Evolutionary conservation across 1,140 invertebrate genomes (phyloP), one percentile per base, ranked within the genome.

Genomic region (Drosophila pachea): DNA sequence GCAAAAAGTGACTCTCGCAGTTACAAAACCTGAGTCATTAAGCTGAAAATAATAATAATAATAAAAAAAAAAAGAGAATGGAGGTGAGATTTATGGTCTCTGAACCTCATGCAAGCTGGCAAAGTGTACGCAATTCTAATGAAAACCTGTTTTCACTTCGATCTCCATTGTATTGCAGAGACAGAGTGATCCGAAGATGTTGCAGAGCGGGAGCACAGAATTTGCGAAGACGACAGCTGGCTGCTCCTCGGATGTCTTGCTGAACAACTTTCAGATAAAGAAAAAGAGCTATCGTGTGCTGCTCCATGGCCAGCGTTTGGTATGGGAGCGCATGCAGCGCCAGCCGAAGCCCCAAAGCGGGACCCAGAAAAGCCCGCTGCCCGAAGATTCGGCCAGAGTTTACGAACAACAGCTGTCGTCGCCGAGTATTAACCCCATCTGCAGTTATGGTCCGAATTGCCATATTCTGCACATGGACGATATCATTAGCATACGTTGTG

Each of bases 221-320:
- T 67, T 68, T 47, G 68, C 45, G 61, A 62, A 81, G 43, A 55
- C 73, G 48, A 59, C 76, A 54, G 43, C 71, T 62, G 52, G 40
- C 2, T 43, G 47, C 40, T 38, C 61, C 12, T 14, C 64, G 48
- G 79, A 89, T 68, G 76, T 93, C 47, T 83, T 94, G 36, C 88
- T 93, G 12, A 93, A 91, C 68, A 93, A 92, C 50, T 94, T 94
- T 77, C 83, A 92, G 36, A 91, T 92, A 50, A 91, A 91, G 65
- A 93, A 92, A 70, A 93, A 93, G 88, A 90, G 91, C 68, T 92
- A 91, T 73, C 90, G 91, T 52, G 92, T 93, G n/a, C 92, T 93
- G 86, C 92, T 94, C 70, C 92, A 94, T 89, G 91, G 90, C 33
- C 91, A 91, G 60, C 91, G 90, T 33, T 87, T 94, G 53, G 92